Evolutionary conservation across 1,140 invertebrate genomes (phyloP).

Genomic region (Eubasilissa regina): DNA sequence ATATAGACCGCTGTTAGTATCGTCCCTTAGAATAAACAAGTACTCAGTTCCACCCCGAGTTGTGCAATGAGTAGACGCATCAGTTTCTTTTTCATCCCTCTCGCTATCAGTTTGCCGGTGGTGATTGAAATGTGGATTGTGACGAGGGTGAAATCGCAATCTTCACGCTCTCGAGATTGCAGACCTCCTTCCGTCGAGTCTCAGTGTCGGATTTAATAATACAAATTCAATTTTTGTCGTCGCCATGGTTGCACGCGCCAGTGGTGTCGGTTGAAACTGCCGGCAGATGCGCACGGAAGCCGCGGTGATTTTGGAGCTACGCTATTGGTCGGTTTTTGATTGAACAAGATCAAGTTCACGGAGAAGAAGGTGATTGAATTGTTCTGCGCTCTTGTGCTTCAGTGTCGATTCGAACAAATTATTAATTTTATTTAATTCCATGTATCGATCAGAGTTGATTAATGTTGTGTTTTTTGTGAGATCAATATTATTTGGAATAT

Average conservation of each 20-base stretch:
- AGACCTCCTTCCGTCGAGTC: not conserved
- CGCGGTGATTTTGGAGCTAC: not conserved
- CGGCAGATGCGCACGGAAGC: slow-evolving; percentile 40
- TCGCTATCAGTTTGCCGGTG: not conserved
- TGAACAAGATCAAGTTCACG: not conserved
- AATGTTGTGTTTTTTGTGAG: not conserved
- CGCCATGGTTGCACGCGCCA: slow-evolving; percentile 12
- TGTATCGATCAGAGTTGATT: no score
- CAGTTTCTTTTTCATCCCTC: not conserved
- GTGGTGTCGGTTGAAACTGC: not conserved
- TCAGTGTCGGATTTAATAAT: not conserved
- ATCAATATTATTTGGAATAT: not conserved
- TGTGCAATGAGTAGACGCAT: slow-evolving; percentile 37
- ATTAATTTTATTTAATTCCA: no score
- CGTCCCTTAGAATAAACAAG: slow-evolving; percentile 40
- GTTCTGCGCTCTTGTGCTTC: not conserved
- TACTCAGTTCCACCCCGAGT: slow-evolving; percentile 29
- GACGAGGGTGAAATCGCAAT: slow-evolving; percentile 37
- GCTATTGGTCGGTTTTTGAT: slow-evolving; percentile 15
- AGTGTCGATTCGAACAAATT: no score
- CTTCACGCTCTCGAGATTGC: slow-evolving; percentile 14
- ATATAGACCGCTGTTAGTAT: not conserved
- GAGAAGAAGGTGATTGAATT: not conserved
- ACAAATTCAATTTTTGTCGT: not conserved
- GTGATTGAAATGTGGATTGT: slow-evolving; percentile 31